These are phyloP conservation scores for Callimorpha dominula DNA, from an alignment of 2,888 invertebrate genomes.

Conservation along the genomic window DNA sequence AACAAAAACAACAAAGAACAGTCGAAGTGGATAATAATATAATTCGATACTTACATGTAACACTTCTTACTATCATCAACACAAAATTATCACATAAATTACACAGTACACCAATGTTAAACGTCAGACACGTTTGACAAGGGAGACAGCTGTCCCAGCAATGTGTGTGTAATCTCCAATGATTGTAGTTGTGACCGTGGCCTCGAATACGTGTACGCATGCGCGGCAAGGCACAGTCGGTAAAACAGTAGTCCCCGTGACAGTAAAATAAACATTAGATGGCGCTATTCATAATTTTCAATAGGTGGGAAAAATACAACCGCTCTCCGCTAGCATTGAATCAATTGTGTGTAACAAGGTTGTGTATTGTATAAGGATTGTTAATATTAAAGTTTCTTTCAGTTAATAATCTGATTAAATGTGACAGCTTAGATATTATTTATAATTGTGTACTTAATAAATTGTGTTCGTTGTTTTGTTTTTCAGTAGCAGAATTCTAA, in stretches of 20 bases:
- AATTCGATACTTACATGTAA: conserved; percentile 66
- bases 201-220: conserved; percentile 75
- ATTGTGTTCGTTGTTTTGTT: no score
- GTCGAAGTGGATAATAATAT: conserved; percentile 22
- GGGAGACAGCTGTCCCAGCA: conserved; percentile 59
- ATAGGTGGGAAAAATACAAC: no score
- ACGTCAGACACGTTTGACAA: conserved; percentile 72
- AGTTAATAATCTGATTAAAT: no score
- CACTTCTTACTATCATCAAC: conserved; percentile 51
- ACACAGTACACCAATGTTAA: conserved; percentile 47
- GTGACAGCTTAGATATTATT: no score
- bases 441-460: no score
- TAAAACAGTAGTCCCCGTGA: conserved; percentile 61
- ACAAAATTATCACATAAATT: conserved; percentile 60
- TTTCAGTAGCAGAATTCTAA: no score
- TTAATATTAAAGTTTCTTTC: no score
- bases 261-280: conserved; percentile 57
- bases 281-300: conserved; percentile 53
- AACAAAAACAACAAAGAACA: conserved; percentile 17
- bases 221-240: conserved; percentile 65
- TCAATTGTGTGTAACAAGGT: no score
- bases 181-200: conserved; percentile 75
- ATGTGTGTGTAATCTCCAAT: conserved; percentile 64
- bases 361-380: no score
- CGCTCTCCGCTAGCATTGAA: no score